Conservation (phyloP, 1,140 invertebrate genomes). For the Calephelis nemesis region DNA sequence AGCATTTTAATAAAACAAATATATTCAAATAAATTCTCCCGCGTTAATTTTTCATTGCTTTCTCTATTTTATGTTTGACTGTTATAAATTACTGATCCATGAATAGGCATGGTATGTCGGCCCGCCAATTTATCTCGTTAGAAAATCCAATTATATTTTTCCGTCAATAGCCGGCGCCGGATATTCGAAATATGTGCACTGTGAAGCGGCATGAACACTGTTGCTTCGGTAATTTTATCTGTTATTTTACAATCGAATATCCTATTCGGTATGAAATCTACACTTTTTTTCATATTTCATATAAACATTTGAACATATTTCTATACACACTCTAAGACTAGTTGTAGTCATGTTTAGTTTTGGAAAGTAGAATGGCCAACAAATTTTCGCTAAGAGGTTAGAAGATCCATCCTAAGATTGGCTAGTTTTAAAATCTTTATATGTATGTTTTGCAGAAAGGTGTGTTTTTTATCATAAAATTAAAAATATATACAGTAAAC, state of each 20-base stretch:
- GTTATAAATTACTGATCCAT: slow-evolving; percentile 45
- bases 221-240: slow-evolving; percentile 50
- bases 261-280: slow-evolving; percentile 16
- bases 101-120: slow-evolving; percentile 40
- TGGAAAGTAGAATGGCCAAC: too few species aligned
- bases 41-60: not conserved
- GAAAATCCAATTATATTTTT: slow-evolving; percentile 70
- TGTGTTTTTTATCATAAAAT: too few species aligned
- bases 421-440: too few species aligned
- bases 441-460: too few species aligned
- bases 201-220: slow-evolving; percentile 31
- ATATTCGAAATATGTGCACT: slow-evolving; percentile 46
- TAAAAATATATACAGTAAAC: too few species aligned
- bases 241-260: slow-evolving; percentile 41
- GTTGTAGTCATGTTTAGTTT: too few species aligned
- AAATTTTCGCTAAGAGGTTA: too few species aligned
- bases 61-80: slow-evolving; percentile 4
- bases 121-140: slow-evolving; percentile 58
- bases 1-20: not conserved
- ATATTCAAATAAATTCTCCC: not conserved
- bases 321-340: too few species aligned
- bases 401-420: too few species aligned
- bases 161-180: slow-evolving; percentile 52
- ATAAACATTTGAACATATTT: too few species aligned
- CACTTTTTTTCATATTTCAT: slow-evolving; percentile 15